Conservation (phyloP, 2,888 invertebrate genomes). For the Catocala nupta region DNA sequence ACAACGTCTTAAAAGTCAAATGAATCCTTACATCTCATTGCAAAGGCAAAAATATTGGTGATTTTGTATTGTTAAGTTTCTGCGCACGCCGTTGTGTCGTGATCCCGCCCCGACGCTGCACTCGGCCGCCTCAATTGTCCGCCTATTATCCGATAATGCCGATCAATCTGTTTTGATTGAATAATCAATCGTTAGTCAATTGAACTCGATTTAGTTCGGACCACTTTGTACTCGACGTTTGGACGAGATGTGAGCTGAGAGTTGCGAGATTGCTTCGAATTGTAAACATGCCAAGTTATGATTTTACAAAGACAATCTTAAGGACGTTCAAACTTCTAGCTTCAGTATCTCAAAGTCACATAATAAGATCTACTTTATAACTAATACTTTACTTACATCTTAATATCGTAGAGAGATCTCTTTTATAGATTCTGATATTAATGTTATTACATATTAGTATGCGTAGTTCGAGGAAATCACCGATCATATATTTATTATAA, state of each 20-base stretch:
- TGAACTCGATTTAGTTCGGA: slow-evolving; percentile 76
- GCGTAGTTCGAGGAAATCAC: slow-evolving; percentile 33
- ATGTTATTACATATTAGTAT: slow-evolving; percentile 14
- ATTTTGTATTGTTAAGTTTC: slow-evolving; percentile 25
- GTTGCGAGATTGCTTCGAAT: slow-evolving; percentile 15
- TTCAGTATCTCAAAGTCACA: neutral
- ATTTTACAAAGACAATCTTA: neutral
- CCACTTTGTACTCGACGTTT: slow-evolving; percentile 34
- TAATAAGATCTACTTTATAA: neutral
- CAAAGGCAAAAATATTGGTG: slow-evolving; percentile 20
- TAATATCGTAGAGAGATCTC: slow-evolving; percentile 9
- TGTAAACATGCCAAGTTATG: neutral
- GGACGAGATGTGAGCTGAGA: slow-evolving; percentile 37
- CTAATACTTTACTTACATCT: neutral
- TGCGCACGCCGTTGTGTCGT: slow-evolving; percentile 50
- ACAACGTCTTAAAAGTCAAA: slow-evolving; percentile 16
- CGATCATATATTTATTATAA: slow-evolving; percentile 46
- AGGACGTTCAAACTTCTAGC: neutral
- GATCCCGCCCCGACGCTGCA: slow-evolving; percentile 56
- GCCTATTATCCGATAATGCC: slow-evolving; percentile 83
- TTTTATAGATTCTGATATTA: slow-evolving; percentile 14
- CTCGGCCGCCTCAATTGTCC: slow-evolving; percentile 60
- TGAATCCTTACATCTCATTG: slow-evolving; percentile 11
- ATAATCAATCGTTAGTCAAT: slow-evolving; percentile 86
- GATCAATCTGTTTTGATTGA: slow-evolving; percentile 86